Conservation (phyloP, 37 sponge, comb jelly and placozoan genomes). For the Haliclona indistincta region DNA sequence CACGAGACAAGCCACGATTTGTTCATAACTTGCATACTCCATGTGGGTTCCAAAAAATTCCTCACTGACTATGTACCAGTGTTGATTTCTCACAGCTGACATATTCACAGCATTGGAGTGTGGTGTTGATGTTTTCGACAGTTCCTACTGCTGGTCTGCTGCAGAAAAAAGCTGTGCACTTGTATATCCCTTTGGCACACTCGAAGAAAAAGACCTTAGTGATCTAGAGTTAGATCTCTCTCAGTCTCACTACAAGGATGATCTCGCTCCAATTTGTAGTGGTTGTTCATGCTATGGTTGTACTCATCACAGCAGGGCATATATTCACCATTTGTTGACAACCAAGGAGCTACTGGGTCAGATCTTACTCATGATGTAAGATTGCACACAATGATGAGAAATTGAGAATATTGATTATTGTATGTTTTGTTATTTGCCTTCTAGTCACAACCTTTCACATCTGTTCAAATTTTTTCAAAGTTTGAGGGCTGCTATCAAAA, state of each 20-base stretch:
- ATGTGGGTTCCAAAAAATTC: conserved; percentile 16
- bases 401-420: not conserved
- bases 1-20: conserved; percentile 61
- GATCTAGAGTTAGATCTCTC: not conserved
- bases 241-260: not conserved
- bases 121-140: conserved; percentile 83
- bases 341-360: conserved; percentile 76
- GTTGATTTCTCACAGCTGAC: conserved; percentile 37
- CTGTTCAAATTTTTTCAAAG: conserved; percentile 48
- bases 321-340: conserved; percentile 69
- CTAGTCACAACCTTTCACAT: conserved; percentile 71
- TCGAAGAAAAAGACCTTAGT: not conserved
- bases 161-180: conserved; percentile 59
- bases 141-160: conserved; percentile 36
- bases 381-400: not conserved
- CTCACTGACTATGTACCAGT: not conserved
- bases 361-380: conserved; percentile 80
- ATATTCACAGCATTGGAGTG: conserved; percentile 64
- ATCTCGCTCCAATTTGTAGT: conserved; percentile 41
- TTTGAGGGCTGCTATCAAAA: conserved; percentile 38
- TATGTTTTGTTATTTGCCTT: too few relatives aligned
- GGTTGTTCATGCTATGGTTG: conserved; percentile 79
- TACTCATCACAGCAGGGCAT: conserved; percentile 66
- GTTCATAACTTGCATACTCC: conserved; percentile 52
- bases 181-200: conserved; percentile 1